Evolutionary conservation across 2,797 vertebrate genomes (phyloP).

Genomic region (Coregonus sp.): DNA sequence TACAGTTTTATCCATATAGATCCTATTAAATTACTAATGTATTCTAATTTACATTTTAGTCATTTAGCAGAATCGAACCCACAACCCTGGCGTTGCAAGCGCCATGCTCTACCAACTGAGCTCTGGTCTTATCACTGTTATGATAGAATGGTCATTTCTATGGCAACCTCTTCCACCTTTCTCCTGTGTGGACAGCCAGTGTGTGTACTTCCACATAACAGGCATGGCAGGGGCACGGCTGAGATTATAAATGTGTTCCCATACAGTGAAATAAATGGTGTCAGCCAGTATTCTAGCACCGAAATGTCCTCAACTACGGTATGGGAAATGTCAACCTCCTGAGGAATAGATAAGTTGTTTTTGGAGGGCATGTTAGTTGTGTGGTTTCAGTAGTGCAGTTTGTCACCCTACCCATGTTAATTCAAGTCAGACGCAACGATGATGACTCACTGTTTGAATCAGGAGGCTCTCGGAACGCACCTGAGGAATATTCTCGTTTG

Average conservation of each 20-base stretch:
- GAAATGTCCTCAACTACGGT: neutral
- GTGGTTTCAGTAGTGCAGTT: neutral
- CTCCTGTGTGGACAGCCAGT: slow-evolving; percentile 44
- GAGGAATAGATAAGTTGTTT: neutral
- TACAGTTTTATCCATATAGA: neutral
- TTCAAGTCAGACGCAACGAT: slow-evolving; percentile 13
- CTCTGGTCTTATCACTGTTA: slow-evolving; percentile 52
- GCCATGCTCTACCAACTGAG: too few species aligned
- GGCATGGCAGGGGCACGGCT: slow-evolving; percentile 62
- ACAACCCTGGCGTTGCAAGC: too few species aligned
- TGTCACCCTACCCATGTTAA: slow-evolving; percentile 6
- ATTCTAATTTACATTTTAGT: slow-evolving; percentile 25
- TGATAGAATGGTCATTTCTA: slow-evolving; percentile 74
- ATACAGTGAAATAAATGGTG: slow-evolving; percentile 40
- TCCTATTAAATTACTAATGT: too few species aligned
- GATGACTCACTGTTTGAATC: slow-evolving; percentile 47
- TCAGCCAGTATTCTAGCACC: neutral
- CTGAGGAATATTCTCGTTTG: slow-evolving; percentile 35
- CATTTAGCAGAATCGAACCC: too few species aligned
- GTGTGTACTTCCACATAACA: slow-evolving; percentile 64
- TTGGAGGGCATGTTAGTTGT: neutral
- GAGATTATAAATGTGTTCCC: slow-evolving; percentile 74
- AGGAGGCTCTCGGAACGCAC: slow-evolving; percentile 35
- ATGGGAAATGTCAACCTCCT: neutral
- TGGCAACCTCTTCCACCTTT: slow-evolving; percentile 68